Conservation (phyloP, 1,140 invertebrate species). For the Hycleus phaleratus region DNA sequence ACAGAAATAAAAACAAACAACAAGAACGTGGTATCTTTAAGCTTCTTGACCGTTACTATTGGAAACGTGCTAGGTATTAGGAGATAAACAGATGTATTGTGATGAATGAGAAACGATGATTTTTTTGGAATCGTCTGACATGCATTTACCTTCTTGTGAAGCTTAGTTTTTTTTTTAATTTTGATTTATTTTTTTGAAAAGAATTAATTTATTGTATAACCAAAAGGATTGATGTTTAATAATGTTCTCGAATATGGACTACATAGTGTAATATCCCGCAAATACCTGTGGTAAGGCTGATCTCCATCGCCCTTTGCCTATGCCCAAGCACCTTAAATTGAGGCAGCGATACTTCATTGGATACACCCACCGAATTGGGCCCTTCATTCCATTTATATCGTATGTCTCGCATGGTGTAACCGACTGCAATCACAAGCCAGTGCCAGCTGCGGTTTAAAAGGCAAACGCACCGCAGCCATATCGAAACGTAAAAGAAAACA, state of each 20-base stretch:
- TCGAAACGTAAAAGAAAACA: conserved; percentile 18
- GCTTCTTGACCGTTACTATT: not conserved
- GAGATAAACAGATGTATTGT: too few relatives aligned
- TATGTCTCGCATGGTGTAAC: conserved; percentile 95
- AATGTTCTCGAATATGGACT: too few relatives aligned
- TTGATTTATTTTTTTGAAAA: too few relatives aligned
- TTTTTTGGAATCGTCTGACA: too few relatives aligned
- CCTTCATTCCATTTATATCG: conserved; percentile 92
- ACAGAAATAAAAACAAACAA: not conserved
- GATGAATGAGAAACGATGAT: too few relatives aligned
- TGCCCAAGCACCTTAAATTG: conserved; percentile 91
- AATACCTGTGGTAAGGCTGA: conserved; percentile 85
- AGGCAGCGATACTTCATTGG: conserved; percentile 85
- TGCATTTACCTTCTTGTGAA: too few relatives aligned
- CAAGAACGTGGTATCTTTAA: not conserved
- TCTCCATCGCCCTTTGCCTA: conserved; percentile 82
- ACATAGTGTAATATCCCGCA: not conserved
- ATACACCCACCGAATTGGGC: conserved; percentile 83
- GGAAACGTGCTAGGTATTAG: not conserved
- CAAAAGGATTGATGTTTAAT: too few relatives aligned
- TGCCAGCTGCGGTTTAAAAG: conserved; percentile 18
- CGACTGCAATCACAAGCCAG: conserved; percentile 65
- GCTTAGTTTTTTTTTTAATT: too few relatives aligned
- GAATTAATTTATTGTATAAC: too few relatives aligned
- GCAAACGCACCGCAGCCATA: conserved; percentile 27